Percentiles rank a stretch among this genome's conserved stretches.
phyloP scores from a whole-genome alignment of 2,797 vertebrate genomes.

The Phataginus tricuspis region DNA sequence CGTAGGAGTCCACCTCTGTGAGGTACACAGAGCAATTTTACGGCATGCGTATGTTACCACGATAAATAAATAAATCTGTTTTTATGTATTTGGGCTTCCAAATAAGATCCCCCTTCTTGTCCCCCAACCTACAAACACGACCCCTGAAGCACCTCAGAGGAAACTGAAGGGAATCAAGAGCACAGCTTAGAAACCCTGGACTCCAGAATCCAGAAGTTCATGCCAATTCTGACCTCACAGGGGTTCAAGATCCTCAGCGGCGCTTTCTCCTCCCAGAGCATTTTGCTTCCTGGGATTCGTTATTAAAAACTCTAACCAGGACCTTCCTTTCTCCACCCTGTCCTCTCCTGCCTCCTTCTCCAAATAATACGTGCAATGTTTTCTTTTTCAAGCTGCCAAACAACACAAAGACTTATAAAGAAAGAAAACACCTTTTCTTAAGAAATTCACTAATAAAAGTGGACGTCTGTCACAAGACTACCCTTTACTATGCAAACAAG shows the following conservation, averaged over 20 bases:
- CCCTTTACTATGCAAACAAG: neutral
- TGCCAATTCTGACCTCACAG: neutral
- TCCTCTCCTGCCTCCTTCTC: neutral
- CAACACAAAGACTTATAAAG: neutral
- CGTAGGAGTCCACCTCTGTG: neutral
- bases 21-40: neutral
- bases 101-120: neutral
- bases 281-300: neutral
- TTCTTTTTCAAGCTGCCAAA: constrained; percentile 21
- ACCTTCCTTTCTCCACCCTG: neutral
- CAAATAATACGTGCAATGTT: neutral
- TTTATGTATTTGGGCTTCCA: neutral
- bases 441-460: neutral
- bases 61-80: neutral
- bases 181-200: neutral
- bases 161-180: neutral
- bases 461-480: neutral
- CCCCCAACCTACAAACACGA: accelerated
- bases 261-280: neutral
- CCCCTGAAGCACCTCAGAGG: neutral
- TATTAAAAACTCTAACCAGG: neutral
- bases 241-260: neutral
- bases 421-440: neutral
- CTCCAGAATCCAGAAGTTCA: neutral
- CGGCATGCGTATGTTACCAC: neutral